Evolutionary conservation across 1,140 invertebrate species (phyloP).

Genomic region (Trypoxylus dichotomus): DNA sequence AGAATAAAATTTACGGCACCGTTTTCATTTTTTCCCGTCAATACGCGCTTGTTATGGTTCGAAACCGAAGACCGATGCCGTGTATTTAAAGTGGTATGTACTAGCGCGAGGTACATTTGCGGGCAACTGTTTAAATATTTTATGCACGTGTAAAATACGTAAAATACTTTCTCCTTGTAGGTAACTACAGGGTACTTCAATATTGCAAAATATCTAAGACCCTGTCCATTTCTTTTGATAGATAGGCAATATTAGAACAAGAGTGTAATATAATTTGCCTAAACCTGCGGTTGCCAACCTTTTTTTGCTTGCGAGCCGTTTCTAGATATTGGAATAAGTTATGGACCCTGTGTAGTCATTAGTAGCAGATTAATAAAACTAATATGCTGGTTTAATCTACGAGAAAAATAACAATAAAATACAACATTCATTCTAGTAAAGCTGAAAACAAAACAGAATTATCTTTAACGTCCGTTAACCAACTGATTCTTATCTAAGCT

Average conservation of each 20-base stretch:
- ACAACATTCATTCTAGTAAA: no score
- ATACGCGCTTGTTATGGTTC: neutral
- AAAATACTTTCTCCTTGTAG: conserved; percentile 34
- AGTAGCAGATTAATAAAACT: no score
- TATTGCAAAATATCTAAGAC: conserved; percentile 10
- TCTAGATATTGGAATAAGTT: no score
- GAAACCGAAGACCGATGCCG: neutral
- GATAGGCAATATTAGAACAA: neutral
- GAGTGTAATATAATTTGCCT: neutral
- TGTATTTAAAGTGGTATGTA: neutral
- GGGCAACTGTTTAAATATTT: conserved; percentile 24
- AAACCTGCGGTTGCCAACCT: neutral
- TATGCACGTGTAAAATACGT: conserved; percentile 26
- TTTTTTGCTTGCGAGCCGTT: no score
- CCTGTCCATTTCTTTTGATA: neutral
- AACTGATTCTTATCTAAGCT: no score
- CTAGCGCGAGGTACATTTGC: conserved; percentile 18
- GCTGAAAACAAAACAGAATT: no score
- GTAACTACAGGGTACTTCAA: neutral
- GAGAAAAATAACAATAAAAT: no score
- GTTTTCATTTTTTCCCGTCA: neutral
- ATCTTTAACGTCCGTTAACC: no score
- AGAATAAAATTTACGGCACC: neutral
- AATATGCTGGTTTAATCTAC: no score
- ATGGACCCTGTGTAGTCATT: no score